Base-by-base conservation (phyloP, 1,140 invertebrate genomes). In the Drosophila repleta region DNA sequence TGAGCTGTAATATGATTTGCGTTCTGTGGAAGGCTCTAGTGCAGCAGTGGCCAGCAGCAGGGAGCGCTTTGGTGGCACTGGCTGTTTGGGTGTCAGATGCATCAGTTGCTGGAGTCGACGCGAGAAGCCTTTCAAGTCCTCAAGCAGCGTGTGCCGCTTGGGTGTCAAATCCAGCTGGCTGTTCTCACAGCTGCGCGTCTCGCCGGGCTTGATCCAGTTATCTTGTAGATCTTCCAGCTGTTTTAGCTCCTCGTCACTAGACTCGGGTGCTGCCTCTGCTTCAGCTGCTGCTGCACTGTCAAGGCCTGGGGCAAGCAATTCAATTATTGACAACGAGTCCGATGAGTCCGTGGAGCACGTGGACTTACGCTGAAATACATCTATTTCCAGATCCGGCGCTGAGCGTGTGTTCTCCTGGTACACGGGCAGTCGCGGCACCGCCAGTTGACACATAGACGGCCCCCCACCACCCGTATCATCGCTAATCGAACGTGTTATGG, bases 401-500 rank as follows among this genome's bases (percentile, higher is more conserved):
- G 77, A 84, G 10, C 69, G 72, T 5, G 77, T 68, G 13, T 77
- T 88, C 20, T 88, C 84, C 32, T 88, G 76, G 63, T 57, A 83
- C n/a, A 70, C 69, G 3, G 71, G 58, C 39, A 84, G 15, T 0
- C 70, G 43, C 1, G 79, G 80, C 1, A 89, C 83, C 4, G 75
- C 53, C 2, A 88, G 55, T 3, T 74, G 57, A 39, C 55, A 57
- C 52, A 43, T 75, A 51, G 10, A 18, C 21, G 83, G 68, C 13
- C 70, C 76, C 13, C 70, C 76, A 0, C 78, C 74, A 2, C 73
- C 76, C 0, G 89, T 67, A 52, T 94, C 93, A 77, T 94, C 93
- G 61, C 93, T 93, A 49, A 91, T 84, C 7, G 91, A 92, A 75
- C 94, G 94, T n/a, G 92, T 92, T 58, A 94, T 93, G 29, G 69